phyloP scores from a whole-genome alignment of 2,113 vertebrate species.

The Calyptomena viridis region DNA sequence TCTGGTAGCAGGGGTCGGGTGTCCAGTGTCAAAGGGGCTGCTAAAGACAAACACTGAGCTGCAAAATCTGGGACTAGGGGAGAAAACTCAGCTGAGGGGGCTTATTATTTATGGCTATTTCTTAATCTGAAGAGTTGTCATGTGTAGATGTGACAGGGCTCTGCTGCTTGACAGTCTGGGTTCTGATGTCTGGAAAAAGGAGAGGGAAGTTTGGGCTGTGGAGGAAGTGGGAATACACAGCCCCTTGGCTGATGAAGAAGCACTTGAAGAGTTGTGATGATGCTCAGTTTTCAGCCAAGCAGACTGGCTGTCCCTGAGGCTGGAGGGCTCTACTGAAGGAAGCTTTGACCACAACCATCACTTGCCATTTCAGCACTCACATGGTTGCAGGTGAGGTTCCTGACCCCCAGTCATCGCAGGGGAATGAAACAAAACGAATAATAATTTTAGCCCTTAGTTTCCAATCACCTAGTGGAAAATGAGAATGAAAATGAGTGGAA shows the following conservation, averaged over 20 bases:
- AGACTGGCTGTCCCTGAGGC: not conserved
- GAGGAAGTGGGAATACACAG: not conserved
- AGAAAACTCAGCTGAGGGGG: conserved; percentile 20
- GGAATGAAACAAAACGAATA: not conserved
- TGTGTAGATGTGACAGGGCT: not conserved
- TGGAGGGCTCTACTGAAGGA: not conserved
- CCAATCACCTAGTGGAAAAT: not conserved
- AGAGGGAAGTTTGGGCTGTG: not conserved
- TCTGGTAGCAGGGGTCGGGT: conserved; percentile 76
- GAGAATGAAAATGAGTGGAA: no score
- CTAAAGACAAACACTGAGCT: conserved; percentile 65
- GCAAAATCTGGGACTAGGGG: conserved; percentile 16
- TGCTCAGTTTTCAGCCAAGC: not conserved
- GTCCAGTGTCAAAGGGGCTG: conserved; percentile 70
- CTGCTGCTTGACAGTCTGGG: not conserved
- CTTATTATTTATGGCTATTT: no score
- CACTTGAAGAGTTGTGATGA: not conserved
- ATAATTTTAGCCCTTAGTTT: not conserved
- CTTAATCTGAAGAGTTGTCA: not conserved
- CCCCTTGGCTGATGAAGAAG: not conserved
- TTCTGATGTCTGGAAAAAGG: not conserved
- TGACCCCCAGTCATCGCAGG: not conserved
- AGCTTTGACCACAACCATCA: not conserved
- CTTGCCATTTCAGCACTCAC: not conserved
- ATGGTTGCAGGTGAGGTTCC: not conserved